Evolutionary conservation across 2,888 invertebrate genomes (phyloP).

Genomic region (Malthinus flaveolus): DNA sequence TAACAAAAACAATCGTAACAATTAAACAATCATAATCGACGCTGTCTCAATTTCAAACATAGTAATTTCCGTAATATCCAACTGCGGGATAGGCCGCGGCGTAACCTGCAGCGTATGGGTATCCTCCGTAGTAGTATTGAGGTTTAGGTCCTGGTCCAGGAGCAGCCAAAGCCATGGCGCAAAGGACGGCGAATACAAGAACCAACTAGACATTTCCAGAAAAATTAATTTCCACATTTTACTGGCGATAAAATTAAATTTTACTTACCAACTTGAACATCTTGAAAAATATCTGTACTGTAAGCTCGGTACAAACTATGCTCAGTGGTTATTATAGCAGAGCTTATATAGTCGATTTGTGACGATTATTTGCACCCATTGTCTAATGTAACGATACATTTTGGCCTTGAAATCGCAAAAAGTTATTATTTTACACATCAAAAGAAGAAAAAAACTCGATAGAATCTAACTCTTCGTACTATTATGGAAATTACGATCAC

Average conservation of each 20-base stretch:
- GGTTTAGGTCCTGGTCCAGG: slow-evolving; percentile 52
- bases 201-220: slow-evolving; percentile 53
- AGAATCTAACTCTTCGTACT: too few species aligned
- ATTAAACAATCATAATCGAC: neutral
- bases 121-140: slow-evolving; percentile 40
- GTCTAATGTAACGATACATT: neutral
- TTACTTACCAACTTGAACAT: slow-evolving; percentile 24
- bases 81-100: neutral
- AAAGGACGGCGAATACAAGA: slow-evolving; percentile 53
- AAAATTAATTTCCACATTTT: neutral
- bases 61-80: neutral
- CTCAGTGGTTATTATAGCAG: neutral
- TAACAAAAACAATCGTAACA: neutral
- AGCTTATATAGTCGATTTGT: slow-evolving; percentile 12
- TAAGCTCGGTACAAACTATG: slow-evolving; percentile 9
- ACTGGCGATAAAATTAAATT: neutral
- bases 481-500: too few species aligned
- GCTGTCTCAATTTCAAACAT: neutral
- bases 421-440: neutral
- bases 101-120: slow-evolving; percentile 32
- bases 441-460: too few species aligned
- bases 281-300: slow-evolving; percentile 11
- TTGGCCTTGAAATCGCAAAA: neutral
- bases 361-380: neutral
- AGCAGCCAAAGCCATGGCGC: slow-evolving; percentile 59